Evolutionary conservation across 2,113 vertebrate genomes (phyloP).

Genomic region (Ascaphus truei): DNA sequence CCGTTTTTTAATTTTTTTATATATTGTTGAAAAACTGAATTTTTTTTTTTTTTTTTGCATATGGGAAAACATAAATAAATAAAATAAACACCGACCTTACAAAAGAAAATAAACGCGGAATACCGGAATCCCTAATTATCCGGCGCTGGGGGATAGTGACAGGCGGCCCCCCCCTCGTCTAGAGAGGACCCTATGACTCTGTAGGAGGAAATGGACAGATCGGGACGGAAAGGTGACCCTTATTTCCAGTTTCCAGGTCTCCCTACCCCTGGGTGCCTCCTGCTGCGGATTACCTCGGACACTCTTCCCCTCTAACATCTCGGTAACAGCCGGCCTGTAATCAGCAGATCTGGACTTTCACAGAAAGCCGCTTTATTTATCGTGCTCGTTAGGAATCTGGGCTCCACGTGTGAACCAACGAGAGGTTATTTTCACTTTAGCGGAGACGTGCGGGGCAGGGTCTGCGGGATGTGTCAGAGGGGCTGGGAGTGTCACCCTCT

Average conservation of each 20-base stretch:
- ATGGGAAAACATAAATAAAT: too few species aligned
- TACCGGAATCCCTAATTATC: too few species aligned
- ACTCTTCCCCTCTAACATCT: constrained; percentile 41
- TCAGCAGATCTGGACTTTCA: constrained; percentile 51
- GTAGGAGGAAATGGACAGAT: too few species aligned
- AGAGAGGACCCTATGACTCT: too few species aligned
- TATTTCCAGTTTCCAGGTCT: constrained; percentile 1
- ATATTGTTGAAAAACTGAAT: too few species aligned
- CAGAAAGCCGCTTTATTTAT: constrained; percentile 67
- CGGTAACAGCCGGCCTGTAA: constrained; percentile 44
- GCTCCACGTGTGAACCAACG: constrained; percentile 61
- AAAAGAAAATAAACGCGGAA: too few species aligned
- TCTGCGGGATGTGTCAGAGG: not conserved
- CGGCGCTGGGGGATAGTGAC: too few species aligned
- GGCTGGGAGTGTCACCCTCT: too few species aligned
- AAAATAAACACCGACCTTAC: too few species aligned
- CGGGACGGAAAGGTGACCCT: constrained; percentile 14
- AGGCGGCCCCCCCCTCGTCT: too few species aligned
- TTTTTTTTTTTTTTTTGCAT: too few species aligned
- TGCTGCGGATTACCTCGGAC: constrained; percentile 31
- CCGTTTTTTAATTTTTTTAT: too few species aligned
- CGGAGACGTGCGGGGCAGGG: constrained; percentile 42
- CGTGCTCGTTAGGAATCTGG: constrained; percentile 65
- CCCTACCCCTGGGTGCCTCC: not conserved
- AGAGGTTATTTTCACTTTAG: constrained; percentile 53